phyloP scores from a whole-genome alignment of 2,113 vertebrate species.

The Saiga tatarica region DNA sequence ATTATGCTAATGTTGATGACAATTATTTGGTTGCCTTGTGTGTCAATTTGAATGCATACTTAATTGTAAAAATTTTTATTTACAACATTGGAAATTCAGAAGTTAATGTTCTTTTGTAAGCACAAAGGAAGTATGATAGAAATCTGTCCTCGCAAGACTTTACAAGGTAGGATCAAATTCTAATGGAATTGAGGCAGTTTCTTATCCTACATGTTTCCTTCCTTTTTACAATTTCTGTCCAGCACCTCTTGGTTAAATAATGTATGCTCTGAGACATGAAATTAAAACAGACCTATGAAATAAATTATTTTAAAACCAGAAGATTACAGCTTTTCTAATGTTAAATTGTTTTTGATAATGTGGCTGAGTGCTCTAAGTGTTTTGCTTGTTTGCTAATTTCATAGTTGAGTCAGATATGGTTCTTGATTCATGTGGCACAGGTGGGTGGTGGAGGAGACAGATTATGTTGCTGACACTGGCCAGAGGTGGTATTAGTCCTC shows the following conservation, averaged over 20 bases:
- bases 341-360: slow-evolving; percentile 77
- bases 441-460: not conserved
- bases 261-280: slow-evolving; percentile 84
- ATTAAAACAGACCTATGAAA: slow-evolving; percentile 82
- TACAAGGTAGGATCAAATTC: slow-evolving; percentile 75
- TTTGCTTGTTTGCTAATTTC: slow-evolving; percentile 76
- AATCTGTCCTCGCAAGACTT: slow-evolving; percentile 77
- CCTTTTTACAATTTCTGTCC: slow-evolving; percentile 82
- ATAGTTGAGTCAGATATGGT: slow-evolving; percentile 69
- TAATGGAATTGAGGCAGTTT: slow-evolving; percentile 71
- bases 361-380: slow-evolving; percentile 35
- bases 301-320: slow-evolving; percentile 89
- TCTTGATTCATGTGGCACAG: not conserved
- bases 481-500: not conserved
- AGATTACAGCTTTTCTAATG: slow-evolving; percentile 69
- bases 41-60: slow-evolving; percentile 82
- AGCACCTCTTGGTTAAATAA: slow-evolving; percentile 83
- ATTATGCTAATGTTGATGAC: slow-evolving; percentile 82
- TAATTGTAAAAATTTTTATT: slow-evolving; percentile 75
- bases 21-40: slow-evolving; percentile 85
- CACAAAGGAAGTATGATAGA: slow-evolving; percentile 81
- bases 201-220: slow-evolving; percentile 83
- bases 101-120: slow-evolving; percentile 82
- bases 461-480: not conserved
- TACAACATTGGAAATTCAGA: slow-evolving; percentile 75